Conservation (phyloP, 2,888 invertebrate species). For the Tetanocera ferruginea region DNA sequence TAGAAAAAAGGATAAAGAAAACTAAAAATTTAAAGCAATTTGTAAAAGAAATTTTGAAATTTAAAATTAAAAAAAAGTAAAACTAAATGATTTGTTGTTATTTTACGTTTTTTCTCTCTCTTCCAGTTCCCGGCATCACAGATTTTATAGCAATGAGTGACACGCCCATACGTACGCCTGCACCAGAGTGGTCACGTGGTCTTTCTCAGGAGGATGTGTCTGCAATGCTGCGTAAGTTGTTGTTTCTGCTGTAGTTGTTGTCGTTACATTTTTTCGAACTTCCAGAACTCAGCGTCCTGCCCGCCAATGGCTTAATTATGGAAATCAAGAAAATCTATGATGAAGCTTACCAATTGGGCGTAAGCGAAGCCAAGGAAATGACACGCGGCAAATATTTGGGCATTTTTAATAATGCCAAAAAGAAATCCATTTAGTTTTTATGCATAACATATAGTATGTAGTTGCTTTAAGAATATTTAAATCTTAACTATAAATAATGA, state of each 20-base stretch:
- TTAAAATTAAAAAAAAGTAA: background rate
- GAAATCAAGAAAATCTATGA: slow-evolving; percentile 96
- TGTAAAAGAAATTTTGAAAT: background rate
- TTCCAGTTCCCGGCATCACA: slow-evolving; percentile 88
- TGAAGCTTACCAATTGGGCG: slow-evolving; percentile 91
- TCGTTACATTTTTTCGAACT: slow-evolving; percentile 1
- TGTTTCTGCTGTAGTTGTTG: background rate
- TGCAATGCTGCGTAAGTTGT: slow-evolving; percentile 82
- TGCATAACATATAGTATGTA: slow-evolving; percentile 3
- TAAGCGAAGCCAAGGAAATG: slow-evolving; percentile 97
- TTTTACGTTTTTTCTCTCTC: background rate
- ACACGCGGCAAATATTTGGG: slow-evolving; percentile 95
- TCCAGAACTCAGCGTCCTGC: slow-evolving; percentile 80
- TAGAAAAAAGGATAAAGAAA: no score
- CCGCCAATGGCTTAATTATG: slow-evolving; percentile 87
- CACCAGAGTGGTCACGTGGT: slow-evolving; percentile 78
- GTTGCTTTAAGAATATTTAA: background rate
- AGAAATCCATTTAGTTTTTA: slow-evolving; percentile 49
- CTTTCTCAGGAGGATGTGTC: slow-evolving; percentile 81
- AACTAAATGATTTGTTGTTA: background rate
- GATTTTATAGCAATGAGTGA: slow-evolving; percentile 83
- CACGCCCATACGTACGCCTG: slow-evolving; percentile 70
- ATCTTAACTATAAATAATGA: background rate
- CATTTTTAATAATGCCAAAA: slow-evolving; percentile 75
- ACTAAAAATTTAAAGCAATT: no score